phyloP scores from a whole-genome alignment of 64 coral and sea anemone species.

The Montipora capricornis region DNA sequence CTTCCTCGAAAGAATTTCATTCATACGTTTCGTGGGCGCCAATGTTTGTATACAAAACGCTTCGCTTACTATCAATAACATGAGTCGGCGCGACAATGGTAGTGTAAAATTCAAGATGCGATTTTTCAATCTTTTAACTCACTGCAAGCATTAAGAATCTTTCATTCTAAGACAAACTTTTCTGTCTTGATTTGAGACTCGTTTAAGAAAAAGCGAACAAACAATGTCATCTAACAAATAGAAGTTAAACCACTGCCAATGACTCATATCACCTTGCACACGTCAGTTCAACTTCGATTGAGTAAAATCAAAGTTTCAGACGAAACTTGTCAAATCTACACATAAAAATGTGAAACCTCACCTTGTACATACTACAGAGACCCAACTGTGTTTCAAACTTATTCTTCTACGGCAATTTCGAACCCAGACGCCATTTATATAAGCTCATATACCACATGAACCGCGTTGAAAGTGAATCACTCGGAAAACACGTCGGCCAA shows the following conservation, averaged over 20 bases:
- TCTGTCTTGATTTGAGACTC: background rate
- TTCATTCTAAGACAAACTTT: background rate
- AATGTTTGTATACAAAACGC: conserved; percentile 53
- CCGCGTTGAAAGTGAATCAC: background rate
- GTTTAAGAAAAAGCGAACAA: background rate
- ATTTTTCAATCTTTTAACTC: conserved; percentile 15
- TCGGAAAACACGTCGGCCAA: conserved; percentile 8
- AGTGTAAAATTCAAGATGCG: conserved; percentile 9
- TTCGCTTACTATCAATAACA: conserved; percentile 31
- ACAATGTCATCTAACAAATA: background rate
- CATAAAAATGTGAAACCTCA: background rate
- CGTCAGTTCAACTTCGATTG: conserved; percentile 22
- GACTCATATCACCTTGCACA: background rate
- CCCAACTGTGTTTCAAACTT: background rate
- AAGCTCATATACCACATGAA: background rate
- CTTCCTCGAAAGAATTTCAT: conserved; percentile 57
- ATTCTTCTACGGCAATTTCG: conserved; percentile 1
- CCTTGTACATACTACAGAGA: conserved; percentile 39
- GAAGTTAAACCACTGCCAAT: background rate
- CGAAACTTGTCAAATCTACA: background rate
- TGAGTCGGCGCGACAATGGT: background rate
- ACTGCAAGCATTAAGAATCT: background rate
- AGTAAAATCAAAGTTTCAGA: background rate
- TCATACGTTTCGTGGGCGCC: conserved; percentile 42
- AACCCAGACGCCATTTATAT: conserved; percentile 14